Percentiles rank a stretch among this genome's conserved stretches.
These are phyloP conservation scores for Pipistrellus pygmaeus DNA, from an alignment of 2,797 vertebrate genomes.

Conservation along the genomic window DNA sequence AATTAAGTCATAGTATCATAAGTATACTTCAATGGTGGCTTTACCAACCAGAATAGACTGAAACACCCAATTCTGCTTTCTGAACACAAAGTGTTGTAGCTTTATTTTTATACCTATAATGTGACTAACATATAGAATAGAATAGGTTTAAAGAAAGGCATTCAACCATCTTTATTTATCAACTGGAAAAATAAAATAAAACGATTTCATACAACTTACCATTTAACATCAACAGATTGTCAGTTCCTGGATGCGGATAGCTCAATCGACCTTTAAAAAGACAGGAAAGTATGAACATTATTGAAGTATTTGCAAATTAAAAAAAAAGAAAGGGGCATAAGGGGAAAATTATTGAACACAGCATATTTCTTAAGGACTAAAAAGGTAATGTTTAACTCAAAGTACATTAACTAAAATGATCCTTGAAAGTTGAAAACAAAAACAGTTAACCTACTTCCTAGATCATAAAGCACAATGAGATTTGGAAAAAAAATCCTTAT, in stretches of 20 bases:
- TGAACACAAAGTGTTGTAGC: neutral
- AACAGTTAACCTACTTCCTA: constrained; percentile 84
- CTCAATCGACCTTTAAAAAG: constrained; percentile 94
- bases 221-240: constrained; percentile 99
- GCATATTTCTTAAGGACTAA: constrained; percentile 82
- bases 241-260: constrained; percentile 96
- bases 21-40: neutral
- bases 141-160: neutral
- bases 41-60: neutral
- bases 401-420: constrained; percentile 83
- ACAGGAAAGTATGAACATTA: constrained; percentile 65
- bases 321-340: neutral
- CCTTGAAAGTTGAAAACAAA: constrained; percentile 85
- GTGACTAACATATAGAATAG: neutral
- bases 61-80: neutral
- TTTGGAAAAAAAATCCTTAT: constrained; percentile 82
- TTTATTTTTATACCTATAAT: constrained; percentile 46
- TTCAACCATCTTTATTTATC: constrained; percentile 52
- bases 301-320: neutral
- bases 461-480: constrained; percentile 83
- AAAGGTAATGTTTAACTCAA: constrained; percentile 84
- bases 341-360: constrained; percentile 53
- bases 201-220: constrained; percentile 91
- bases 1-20: neutral
- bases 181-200: constrained; percentile 83